phyloP scores from a whole-genome alignment of 1,140 invertebrate genomes.

The Aphaenogaster rudis region DNA sequence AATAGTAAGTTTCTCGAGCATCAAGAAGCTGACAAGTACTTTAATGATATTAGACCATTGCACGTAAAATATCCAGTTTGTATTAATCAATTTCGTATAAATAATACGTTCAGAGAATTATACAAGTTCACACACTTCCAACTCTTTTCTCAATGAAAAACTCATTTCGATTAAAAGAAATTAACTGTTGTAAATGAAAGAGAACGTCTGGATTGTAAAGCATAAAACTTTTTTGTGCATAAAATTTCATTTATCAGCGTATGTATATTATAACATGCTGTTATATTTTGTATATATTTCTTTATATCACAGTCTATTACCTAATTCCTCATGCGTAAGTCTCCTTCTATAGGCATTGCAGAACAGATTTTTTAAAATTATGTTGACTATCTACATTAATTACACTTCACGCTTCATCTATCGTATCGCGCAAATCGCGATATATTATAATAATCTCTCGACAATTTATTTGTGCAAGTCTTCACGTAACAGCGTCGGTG shows the following conservation, averaged over 20 bases:
- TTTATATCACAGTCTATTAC: not conserved
- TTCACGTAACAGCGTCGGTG: constrained; percentile 4
- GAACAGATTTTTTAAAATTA: constrained; percentile 11
- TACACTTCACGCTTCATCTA: constrained; percentile 15
- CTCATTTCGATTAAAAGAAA: not conserved
- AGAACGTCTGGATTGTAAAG: not conserved
- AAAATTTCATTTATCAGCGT: not conserved
- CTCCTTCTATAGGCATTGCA: not conserved
- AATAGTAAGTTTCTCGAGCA: not conserved
- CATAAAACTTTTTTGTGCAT: not conserved
- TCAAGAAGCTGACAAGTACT: not conserved
- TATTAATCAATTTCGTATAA: not conserved
- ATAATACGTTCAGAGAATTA: not conserved
- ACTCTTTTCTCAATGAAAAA: not conserved
- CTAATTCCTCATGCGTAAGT: not conserved
- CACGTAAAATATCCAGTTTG: not conserved
- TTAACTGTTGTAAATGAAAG: not conserved
- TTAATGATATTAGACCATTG: not conserved
- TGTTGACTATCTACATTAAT: not conserved
- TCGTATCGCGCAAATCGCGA: constrained; percentile 12
- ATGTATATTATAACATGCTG: not conserved
- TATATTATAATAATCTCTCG: not conserved
- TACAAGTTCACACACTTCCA: not conserved
- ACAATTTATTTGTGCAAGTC: constrained; percentile 35
- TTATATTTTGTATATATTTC: constrained; percentile 7